These are phyloP conservation scores for Diarsia brunnea DNA, from an alignment of 2,888 invertebrate genomes.

Conservation along the genomic window DNA sequence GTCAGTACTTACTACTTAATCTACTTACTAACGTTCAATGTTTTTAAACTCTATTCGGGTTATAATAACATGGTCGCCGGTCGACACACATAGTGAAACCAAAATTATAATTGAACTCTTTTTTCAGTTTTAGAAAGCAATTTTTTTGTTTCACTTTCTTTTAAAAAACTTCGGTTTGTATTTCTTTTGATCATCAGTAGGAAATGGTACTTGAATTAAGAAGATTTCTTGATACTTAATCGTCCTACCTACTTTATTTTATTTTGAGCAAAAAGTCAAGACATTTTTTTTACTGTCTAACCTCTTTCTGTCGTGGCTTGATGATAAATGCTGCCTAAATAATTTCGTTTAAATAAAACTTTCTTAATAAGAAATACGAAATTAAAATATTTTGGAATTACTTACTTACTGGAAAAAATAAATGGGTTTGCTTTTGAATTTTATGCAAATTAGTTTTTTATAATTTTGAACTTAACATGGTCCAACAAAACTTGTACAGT, in stretches of 20 bases:
- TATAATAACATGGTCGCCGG: constrained; percentile 3
- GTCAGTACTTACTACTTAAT: not conserved
- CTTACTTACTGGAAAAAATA: not conserved
- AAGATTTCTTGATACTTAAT: not conserved
- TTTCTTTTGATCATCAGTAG: not conserved
- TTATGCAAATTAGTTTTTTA: not conserved
- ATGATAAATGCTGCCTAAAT: constrained; percentile 14
- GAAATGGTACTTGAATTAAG: constrained; percentile 4
- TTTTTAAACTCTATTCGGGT: constrained; percentile 15
- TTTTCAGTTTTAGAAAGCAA: constrained; percentile 49
- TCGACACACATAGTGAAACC: constrained; percentile 1
- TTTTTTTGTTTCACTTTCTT: constrained; percentile 5
- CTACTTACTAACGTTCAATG: too few relatives aligned
- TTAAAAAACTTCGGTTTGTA: not conserved
- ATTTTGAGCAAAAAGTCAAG: not conserved
- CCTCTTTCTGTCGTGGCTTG: constrained; percentile 13
- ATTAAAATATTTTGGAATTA: not conserved
- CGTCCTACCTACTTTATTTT: not conserved
- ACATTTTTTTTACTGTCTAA: not conserved
- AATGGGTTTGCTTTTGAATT: not conserved
- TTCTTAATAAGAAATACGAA: not conserved
- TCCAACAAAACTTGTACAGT: not conserved
- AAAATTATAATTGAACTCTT: constrained; percentile 19
- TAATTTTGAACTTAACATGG: not conserved
- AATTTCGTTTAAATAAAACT: not conserved